Evolutionary conservation across 1,140 invertebrate genomes (phyloP).

Genomic region (Drosophila sp.): DNA sequence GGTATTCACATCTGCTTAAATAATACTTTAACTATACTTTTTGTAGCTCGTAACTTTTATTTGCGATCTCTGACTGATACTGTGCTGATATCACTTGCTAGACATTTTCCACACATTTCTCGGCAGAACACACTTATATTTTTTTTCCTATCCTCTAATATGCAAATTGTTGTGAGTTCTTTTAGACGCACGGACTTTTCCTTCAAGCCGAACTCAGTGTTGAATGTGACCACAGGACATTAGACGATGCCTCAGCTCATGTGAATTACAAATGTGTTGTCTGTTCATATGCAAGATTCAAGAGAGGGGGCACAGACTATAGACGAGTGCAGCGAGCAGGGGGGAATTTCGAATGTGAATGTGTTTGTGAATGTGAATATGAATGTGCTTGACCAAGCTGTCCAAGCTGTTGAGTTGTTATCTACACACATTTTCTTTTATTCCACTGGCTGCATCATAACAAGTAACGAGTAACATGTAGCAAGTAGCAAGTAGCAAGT

Average conservation of each 20-base stretch:
- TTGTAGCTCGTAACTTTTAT: too few relatives aligned
- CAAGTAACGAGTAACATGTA: constrained; percentile 1
- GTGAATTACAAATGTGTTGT: constrained; percentile 68
- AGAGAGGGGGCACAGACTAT: not conserved
- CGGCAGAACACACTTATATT: too few relatives aligned
- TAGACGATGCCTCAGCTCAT: constrained; percentile 51
- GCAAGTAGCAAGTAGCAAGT: constrained; percentile 24
- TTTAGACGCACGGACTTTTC: not conserved
- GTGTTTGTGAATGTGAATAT: too few relatives aligned
- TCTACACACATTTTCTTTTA: constrained; percentile 69
- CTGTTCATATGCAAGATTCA: constrained; percentile 18
- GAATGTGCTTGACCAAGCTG: constrained; percentile 27
- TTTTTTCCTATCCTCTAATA: constrained; percentile 13
- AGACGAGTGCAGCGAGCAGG: too few relatives aligned
- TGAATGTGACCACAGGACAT: constrained; percentile 60
- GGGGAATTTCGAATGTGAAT: constrained; percentile 11
- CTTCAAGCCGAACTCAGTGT: not conserved
- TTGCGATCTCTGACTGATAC: too few relatives aligned
- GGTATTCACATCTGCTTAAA: too few relatives aligned
- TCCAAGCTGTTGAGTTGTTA: constrained; percentile 69
- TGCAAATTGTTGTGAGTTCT: constrained; percentile 26
- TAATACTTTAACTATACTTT: too few relatives aligned
- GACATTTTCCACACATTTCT: not conserved
- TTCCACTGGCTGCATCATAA: constrained; percentile 63
- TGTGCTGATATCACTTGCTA: too few relatives aligned